Conservation (phyloP, 2,113 vertebrate genomes). For the Notechis scutatus region DNA sequence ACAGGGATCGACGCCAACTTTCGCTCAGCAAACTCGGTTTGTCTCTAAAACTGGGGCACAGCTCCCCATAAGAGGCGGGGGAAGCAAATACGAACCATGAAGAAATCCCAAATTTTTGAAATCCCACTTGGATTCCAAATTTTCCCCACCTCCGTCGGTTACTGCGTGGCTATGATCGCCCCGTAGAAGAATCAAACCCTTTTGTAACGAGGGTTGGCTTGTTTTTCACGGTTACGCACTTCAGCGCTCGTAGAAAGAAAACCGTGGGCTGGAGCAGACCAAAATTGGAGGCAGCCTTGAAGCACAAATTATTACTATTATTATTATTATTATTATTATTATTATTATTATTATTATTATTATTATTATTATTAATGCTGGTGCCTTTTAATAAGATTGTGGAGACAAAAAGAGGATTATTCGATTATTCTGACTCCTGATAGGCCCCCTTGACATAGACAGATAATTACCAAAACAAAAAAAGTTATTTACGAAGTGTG, state of each 20-base stretch:
- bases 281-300: too few relatives aligned
- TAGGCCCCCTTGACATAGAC: neutral
- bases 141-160: neutral
- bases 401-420: neutral
- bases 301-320: neutral
- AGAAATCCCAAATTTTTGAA: neutral
- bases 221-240: neutral
- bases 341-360: too few relatives aligned
- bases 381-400: neutral
- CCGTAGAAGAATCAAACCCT: neutral
- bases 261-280: too few relatives aligned
- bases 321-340: too few relatives aligned
- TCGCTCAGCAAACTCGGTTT: neutral
- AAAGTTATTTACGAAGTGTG: neutral
- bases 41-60: neutral
- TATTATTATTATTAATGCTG: too few relatives aligned
- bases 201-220: neutral
- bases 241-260: neutral
- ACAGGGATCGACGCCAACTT: neutral
- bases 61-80: neutral
- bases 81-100: neutral
- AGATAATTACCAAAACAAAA: neutral
- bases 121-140: neutral
- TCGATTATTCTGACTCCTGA: too few relatives aligned
- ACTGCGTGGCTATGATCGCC: neutral